Percentiles rank a stretch among this genome's conserved stretches.
Conservation (phyloP, 2,888 invertebrate genomes). For the Leistus spinibarbis region DNA sequence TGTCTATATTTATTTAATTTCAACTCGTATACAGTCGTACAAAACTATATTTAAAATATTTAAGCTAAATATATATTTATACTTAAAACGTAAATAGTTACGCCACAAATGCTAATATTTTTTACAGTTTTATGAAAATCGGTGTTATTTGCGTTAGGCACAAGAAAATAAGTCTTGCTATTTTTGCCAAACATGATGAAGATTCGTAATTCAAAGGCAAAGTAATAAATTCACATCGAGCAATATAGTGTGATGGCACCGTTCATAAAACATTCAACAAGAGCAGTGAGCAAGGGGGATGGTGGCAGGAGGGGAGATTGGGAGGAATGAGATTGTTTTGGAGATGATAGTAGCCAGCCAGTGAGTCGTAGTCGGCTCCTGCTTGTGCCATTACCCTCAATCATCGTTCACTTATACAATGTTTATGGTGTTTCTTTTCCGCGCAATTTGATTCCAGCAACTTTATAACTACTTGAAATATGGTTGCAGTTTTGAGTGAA, state of each 20-base stretch:
- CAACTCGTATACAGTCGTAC: too few species aligned
- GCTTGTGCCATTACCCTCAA: conserved; percentile 52
- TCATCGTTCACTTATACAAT: conserved; percentile 53
- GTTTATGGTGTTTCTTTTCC: conserved; percentile 55
- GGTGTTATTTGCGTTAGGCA: too few species aligned
- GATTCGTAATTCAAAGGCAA: not conserved
- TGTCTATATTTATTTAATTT: too few species aligned
- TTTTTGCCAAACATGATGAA: not conserved
- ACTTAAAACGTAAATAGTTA: too few species aligned
- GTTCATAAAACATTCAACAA: not conserved
- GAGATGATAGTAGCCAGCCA: conserved; percentile 5
- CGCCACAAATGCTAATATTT: too few species aligned
- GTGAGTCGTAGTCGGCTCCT: conserved; percentile 24
- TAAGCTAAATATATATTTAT: too few species aligned
- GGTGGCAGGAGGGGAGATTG: not conserved
- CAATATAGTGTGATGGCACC: not conserved
- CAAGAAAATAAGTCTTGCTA: too few species aligned
- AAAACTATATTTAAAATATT: too few species aligned
- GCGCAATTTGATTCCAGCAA: conserved; percentile 52
- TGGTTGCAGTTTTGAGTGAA: conserved; percentile 40
- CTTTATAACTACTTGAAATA: conserved; percentile 58
- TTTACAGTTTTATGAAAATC: not conserved
- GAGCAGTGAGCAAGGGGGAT: too few species aligned
- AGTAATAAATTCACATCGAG: not conserved
- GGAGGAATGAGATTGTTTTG: not conserved